These are phyloP conservation scores for Oreochromis niloticus DNA, from an alignment of 2,113 vertebrate genomes.

Conservation along the genomic window DNA sequence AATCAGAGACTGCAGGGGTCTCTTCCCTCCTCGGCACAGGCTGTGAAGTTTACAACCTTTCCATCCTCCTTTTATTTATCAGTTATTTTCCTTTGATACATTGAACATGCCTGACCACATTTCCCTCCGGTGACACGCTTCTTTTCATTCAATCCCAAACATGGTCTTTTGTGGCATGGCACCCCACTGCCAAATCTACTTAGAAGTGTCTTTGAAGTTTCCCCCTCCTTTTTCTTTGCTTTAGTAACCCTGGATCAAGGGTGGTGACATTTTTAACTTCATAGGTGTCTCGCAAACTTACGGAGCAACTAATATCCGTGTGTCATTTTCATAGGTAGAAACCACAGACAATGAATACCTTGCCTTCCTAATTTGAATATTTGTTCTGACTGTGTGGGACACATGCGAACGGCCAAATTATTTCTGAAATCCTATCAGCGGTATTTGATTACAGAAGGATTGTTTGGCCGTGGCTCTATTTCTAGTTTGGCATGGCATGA, in stretches of 20 bases:
- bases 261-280: conserved; percentile 40
- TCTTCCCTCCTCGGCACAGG: conserved; percentile 43
- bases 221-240: conserved; percentile 45
- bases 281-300: neutral
- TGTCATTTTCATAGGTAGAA: neutral
- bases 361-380: neutral
- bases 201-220: conserved; percentile 58
- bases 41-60: conserved; percentile 71
- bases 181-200: conserved; percentile 60
- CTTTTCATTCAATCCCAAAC: conserved; percentile 57
- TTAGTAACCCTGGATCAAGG: conserved; percentile 44
- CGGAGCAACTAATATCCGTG: neutral
- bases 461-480: conserved; percentile 10
- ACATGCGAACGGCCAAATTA: neutral
- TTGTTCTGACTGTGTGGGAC: neutral
- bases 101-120: conserved; percentile 50
- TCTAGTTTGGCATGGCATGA: conserved; percentile 32
- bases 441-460: conserved; percentile 40
- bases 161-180: conserved; percentile 52
- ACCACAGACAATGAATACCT: neutral
- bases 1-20: conserved; percentile 60
- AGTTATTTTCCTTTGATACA: conserved; percentile 59
- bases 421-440: conserved; percentile 13
- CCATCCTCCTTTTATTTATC: conserved; percentile 70
- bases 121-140: conserved; percentile 67